Base-by-base conservation (phyloP, 2,113 vertebrate genomes). In the Cheirogaleus medius region DNA sequence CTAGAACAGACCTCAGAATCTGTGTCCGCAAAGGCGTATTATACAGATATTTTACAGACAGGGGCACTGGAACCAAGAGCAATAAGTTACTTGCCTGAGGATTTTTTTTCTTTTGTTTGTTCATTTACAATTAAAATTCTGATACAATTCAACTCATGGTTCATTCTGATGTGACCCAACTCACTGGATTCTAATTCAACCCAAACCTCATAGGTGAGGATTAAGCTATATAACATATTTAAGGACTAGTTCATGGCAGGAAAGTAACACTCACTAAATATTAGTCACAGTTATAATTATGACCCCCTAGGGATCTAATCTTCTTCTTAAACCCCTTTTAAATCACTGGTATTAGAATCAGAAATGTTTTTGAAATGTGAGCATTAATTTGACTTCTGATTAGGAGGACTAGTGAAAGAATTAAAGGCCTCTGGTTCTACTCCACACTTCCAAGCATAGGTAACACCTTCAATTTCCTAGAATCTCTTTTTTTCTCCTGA, bases 361-460 rank as follows among this genome's bases (percentile, higher is more conserved):
- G 4, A 93, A 66, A 93, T 73, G 44, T n/a, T 91, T 94, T 68
- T 34, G 54, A 76, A 87, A 85, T 44, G 17, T 89, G 47, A 91
- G 13, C 23, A 47, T 77, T 81, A 91, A 68, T 95, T 25, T 21
- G 84, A 49, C 60, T 87, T 8, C 81, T 66, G 10, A 73, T 68
- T 37, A 66, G 42, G 3, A 91, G 13, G 42, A 52, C 25, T 1
- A 86, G 5, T 1, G 13, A 44, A 93, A 83, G 23, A 68, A 74
- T 47, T 63, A 18, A 95, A 87, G 71, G 0, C n/a, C 18, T 74
- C 32, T 66, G n/a, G 32, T 58, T 60, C 32, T 93, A 69, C 25
- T 32, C 39, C 32, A 66, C 21, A 60, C 32, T 78, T 83, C 34
- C n/a, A 54, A 5, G 2, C 7, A n/a, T 1, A 74, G 23, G 73